phyloP scores from a whole-genome alignment of 2,113 vertebrate species.

The Cranoglanis bouderius region DNA sequence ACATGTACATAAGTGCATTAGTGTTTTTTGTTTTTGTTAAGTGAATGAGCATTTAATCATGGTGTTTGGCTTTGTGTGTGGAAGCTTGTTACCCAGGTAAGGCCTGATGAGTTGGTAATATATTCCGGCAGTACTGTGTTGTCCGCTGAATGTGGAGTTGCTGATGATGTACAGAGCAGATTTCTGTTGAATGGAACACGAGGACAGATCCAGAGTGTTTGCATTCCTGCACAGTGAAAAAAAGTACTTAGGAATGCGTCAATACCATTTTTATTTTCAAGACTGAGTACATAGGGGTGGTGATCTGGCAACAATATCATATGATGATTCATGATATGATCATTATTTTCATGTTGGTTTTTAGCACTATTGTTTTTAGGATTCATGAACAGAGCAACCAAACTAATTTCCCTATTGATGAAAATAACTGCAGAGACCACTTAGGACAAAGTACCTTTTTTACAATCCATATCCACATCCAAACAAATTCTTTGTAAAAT shows the following conservation, averaged over 20 bases:
- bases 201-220: slow-evolving; percentile 54
- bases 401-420: not conserved
- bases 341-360: not conserved
- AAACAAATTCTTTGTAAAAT: too few relatives aligned
- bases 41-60: not conserved
- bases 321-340: too few relatives aligned
- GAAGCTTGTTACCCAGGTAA: slow-evolving; percentile 70
- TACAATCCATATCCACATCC: too few relatives aligned
- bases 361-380: not conserved
- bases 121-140: not conserved
- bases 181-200: slow-evolving; percentile 63
- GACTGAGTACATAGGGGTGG: not conserved
- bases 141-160: slow-evolving; percentile 60
- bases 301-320: not conserved
- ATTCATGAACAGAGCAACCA: not conserved
- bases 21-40: not conserved
- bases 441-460: too few relatives aligned
- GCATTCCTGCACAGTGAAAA: slow-evolving; percentile 58
- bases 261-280: not conserved
- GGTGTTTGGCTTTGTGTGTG: not conserved
- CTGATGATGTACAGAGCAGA: slow-evolving; percentile 67
- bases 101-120: slow-evolving; percentile 68
- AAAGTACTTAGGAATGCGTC: not conserved
- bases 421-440: not conserved
- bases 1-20: not conserved